Base-by-base conservation (phyloP, 2,888 invertebrate genomes). In the Dorcus parallelipipedus region DNA sequence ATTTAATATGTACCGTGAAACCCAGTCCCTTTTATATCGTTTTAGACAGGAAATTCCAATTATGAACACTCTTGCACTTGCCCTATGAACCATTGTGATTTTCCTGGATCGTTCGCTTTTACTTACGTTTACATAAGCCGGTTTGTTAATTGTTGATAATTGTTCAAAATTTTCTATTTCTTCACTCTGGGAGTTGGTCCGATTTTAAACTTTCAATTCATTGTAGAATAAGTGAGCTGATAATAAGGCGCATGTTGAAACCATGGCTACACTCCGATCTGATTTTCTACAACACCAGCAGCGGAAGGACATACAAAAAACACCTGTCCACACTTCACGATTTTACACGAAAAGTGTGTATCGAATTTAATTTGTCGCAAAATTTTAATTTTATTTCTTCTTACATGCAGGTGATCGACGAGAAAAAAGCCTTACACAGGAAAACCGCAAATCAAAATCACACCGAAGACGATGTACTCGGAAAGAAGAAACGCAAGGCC, bases 361-460 rank as follows among this genome's bases (percentile, higher is more conserved):
- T 41, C 14, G 7, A 14, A 42, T 41, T 41, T 42, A 42, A 6
- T n/a, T n/a, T n/a, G n/a, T n/a, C n/a, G 8, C 6, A 42, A 5
- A 17, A 42, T 8, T n/a, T n/a, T n/a, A n/a, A 42, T 42, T 10
- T 42, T 42, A 17, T 42, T 45, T 4, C 17, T 45, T 45, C 14
- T 7, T n/a, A n/a, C n/a, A n/a, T n/a, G n/a, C n/a, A 38, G 1
- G 67, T 70, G 20, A 67, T 70, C 3, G 48, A 56, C 17, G 65
- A 68, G 14, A 56, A 66, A 39, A 68, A 66, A 55, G 52, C 9
- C 8, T 9, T 10, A 2, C 38, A 50, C 14, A 40, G 54, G 10
- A 14, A 9, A 2, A 10, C 10, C 3, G 33, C 33, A 3, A 38
- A 45, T 3, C 7, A 23, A 9, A 48, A 23, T 38, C 20, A 9